Evolutionary conservation across 2,797 vertebrate species (phyloP), one percentile per base, ranked within the genome.

Genomic region (Bucorvus abyssinicus): DNA sequence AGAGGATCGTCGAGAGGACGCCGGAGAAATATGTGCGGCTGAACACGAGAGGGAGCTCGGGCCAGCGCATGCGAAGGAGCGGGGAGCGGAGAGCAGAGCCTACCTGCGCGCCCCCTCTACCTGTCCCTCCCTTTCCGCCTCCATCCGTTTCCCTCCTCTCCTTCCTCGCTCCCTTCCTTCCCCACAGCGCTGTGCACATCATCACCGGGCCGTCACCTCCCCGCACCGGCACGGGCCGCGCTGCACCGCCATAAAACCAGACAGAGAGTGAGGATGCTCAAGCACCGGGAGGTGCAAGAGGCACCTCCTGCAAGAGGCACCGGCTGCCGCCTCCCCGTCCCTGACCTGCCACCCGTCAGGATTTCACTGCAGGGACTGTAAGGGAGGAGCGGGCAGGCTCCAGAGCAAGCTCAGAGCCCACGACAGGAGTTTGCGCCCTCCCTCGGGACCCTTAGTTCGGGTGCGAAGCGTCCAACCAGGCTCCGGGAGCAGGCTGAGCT

Each of bases 11-110:
- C 12, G 2, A n/a, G n/a, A 85, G 26, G 80, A 24, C 1, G n/a
- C 2, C 1, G 11, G 45, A 89, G 79, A 94, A 85, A 63, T 65
- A 70, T 3, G 12, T 34, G 30, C 0, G 0, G 86, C 74, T 82
- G 92, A 95, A 95, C 92, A 74, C 83, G 67, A 95, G 85, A 52
- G 94, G 95, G 94, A 95, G 93, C 91, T 91, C 85, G 9, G 95
- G 75, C 24, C 64, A 23, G 94, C 76, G 30, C 0, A 0, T 2
- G 3, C 7, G 6, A 29, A 29, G 49, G 23, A 93, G 36, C 7
- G 2, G 3, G 8, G 59, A 94, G 55, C 36, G 49, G 71, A 74
- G 45, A 61, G 44, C 1, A 13, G 53, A 86, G 32, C 49, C 32
- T 9, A 34, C 14, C 16, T 3, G 19, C 45, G 50, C 16, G 0